These are phyloP conservation scores for Thaumetopoea pityocampa DNA, from an alignment of 1,140 invertebrate genomes.

Conservation along the genomic window DNA sequence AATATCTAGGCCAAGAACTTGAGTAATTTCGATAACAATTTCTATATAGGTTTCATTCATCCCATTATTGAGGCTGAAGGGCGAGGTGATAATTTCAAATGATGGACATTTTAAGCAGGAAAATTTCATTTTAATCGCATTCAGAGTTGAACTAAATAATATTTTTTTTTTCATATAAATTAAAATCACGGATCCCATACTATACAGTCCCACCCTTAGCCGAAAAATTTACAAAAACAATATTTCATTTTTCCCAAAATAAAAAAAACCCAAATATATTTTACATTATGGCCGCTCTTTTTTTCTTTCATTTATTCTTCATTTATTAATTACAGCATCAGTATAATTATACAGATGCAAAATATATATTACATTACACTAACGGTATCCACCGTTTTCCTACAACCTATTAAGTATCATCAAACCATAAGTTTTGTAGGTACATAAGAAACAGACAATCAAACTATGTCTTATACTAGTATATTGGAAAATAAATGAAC, in stretches of 20 bases:
- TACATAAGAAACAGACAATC: constrained; percentile 4
- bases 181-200: too few species aligned
- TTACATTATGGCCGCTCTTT: constrained; percentile 46
- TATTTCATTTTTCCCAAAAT: constrained; percentile 21
- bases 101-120: too few species aligned
- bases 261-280: constrained; percentile 21
- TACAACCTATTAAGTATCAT: constrained; percentile 56
- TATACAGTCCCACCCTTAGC: constrained; percentile 4
- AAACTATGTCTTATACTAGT: too few species aligned
- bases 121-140: too few species aligned
- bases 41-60: constrained; percentile 36
- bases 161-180: too few species aligned
- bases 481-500: too few species aligned
- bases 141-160: too few species aligned
- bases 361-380: constrained; percentile 56
- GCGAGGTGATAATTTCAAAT: constrained; percentile 17
- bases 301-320: too few species aligned
- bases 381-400: constrained; percentile 33
- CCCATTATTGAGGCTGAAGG: constrained; percentile 24
- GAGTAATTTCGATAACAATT: constrained; percentile 49
- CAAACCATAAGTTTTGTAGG: constrained; percentile 20
- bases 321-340: constrained; percentile 38
- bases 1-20: constrained; percentile 6
- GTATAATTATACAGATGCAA: constrained; percentile 49
- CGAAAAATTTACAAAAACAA: constrained; percentile 19